phyloP scores from a whole-genome alignment of 2,888 invertebrate genomes.

The Ophion ellenae region DNA sequence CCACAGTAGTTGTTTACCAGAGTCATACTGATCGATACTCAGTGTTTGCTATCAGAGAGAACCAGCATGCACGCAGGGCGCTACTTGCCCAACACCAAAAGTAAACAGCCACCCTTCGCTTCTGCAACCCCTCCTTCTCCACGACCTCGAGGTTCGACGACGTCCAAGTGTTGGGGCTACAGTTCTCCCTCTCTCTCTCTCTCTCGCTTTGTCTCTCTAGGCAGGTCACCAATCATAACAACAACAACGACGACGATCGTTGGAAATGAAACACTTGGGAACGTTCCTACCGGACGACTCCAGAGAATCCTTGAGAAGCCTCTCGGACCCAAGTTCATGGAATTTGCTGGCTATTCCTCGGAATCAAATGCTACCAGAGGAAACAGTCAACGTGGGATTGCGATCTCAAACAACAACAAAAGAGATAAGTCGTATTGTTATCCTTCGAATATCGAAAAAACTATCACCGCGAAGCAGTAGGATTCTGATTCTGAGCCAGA shows the following conservation, averaged over 20 bases:
- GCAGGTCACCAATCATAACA: constrained; percentile 50
- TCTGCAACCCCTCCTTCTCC: constrained; percentile 43
- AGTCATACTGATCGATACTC: constrained; percentile 83
- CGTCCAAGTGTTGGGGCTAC: constrained; percentile 58
- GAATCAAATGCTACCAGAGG: not conserved
- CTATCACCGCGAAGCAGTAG: too few relatives aligned
- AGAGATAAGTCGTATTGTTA: too few relatives aligned
- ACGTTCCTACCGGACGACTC: constrained; percentile 22
- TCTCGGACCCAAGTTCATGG: not conserved
- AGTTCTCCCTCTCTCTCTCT: constrained; percentile 44
- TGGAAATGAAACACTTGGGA: constrained; percentile 37
- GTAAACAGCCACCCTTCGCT: constrained; percentile 79
- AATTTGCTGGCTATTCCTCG: constrained; percentile 1
- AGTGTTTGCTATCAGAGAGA: constrained; percentile 83
- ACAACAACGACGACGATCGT: constrained; percentile 35
- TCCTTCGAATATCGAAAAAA: too few relatives aligned
- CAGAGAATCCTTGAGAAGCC: constrained; percentile 29
- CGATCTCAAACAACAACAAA: not conserved
- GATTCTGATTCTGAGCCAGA: too few relatives aligned
- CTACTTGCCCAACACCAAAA: constrained; percentile 82
- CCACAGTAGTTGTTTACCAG: constrained; percentile 83
- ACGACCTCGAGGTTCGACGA: constrained; percentile 62
- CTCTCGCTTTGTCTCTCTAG: constrained; percentile 19
- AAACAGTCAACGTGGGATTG: too few relatives aligned
- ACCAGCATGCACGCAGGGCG: constrained; percentile 81